Conservation (phyloP, 2,888 invertebrate species). For the Phymatocera aterrima region DNA sequence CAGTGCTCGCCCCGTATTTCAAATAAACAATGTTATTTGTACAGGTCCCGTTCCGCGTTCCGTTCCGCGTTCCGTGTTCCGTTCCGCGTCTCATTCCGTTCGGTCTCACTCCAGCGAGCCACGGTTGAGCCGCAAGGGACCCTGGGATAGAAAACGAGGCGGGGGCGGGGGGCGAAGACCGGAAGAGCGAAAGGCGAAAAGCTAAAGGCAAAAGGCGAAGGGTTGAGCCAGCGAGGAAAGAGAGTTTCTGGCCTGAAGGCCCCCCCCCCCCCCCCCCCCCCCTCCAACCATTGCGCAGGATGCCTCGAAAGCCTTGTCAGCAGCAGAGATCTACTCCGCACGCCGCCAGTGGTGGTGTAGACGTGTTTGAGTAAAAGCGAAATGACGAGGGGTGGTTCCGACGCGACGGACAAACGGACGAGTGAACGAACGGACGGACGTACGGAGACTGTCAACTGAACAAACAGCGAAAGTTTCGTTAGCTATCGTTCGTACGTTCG, state of each 20-base stretch:
- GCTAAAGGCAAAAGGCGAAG: constrained; percentile 3
- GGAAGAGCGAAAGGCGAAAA: not conserved
- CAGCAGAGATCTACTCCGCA: constrained; percentile 61
- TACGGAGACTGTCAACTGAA: constrained; percentile 52
- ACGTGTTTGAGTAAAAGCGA: constrained; percentile 57
- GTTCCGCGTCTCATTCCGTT: constrained; percentile 33
- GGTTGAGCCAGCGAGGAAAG: constrained; percentile 28
- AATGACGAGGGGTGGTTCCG: constrained; percentile 60
- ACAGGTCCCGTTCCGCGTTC: constrained; percentile 49
- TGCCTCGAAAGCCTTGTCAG: constrained; percentile 60
- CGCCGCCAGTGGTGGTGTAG: constrained; percentile 49
- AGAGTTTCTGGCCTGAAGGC: constrained; percentile 41
- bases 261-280: too few species aligned
- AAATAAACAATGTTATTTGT: constrained; percentile 72
- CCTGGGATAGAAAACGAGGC: not conserved
- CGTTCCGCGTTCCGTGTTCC: not conserved
- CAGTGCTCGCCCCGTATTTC: constrained; percentile 59
- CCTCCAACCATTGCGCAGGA: constrained; percentile 27
- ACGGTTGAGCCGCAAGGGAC: constrained; percentile 41
- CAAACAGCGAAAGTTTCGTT: constrained; percentile 60
- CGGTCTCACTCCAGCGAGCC: constrained; percentile 39
- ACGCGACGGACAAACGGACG: constrained; percentile 48
- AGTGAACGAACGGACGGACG: not conserved
- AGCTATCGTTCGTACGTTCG: not conserved
- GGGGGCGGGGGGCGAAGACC: constrained; percentile 17